Percentiles rank a stretch among this genome's conserved stretches.
phyloP scores from a whole-genome alignment of 2,888 invertebrate species.

The Notocelia uddmanniana region DNA sequence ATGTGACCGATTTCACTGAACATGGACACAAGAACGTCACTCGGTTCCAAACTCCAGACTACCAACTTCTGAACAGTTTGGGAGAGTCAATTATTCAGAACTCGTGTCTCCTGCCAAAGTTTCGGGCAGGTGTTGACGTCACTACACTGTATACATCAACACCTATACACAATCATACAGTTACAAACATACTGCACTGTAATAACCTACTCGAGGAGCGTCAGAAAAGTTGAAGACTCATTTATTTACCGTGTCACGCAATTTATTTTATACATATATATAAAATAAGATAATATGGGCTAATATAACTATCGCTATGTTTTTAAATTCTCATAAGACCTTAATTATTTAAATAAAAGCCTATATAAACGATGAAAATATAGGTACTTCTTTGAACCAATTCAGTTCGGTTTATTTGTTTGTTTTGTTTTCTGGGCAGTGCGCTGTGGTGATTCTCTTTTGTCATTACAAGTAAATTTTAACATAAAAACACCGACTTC shows the following conservation, averaged over 20 bases:
- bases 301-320: background rate
- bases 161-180: constrained; percentile 63
- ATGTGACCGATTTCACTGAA: constrained; percentile 8
- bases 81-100: constrained; percentile 79
- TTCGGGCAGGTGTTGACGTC: constrained; percentile 82
- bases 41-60: constrained; percentile 78
- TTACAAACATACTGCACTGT: constrained; percentile 70
- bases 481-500: too few relatives aligned
- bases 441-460: background rate
- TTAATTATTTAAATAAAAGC: background rate
- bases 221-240: constrained; percentile 51
- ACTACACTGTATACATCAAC: constrained; percentile 67
- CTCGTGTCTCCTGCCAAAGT: constrained; percentile 82
- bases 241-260: constrained; percentile 1
- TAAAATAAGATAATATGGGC: too few relatives aligned
- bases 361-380: background rate
- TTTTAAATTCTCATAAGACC: background rate
- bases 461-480: too few relatives aligned
- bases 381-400: too few relatives aligned
- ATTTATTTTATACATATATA: background rate
- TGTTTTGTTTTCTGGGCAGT: background rate
- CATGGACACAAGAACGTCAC: constrained; percentile 64
- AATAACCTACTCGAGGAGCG: constrained; percentile 63
- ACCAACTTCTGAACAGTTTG: constrained; percentile 75
- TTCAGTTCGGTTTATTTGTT: background rate